Evolutionary conservation across 2,888 invertebrate genomes (phyloP).

Genomic region (Cheilosia pagana): DNA sequence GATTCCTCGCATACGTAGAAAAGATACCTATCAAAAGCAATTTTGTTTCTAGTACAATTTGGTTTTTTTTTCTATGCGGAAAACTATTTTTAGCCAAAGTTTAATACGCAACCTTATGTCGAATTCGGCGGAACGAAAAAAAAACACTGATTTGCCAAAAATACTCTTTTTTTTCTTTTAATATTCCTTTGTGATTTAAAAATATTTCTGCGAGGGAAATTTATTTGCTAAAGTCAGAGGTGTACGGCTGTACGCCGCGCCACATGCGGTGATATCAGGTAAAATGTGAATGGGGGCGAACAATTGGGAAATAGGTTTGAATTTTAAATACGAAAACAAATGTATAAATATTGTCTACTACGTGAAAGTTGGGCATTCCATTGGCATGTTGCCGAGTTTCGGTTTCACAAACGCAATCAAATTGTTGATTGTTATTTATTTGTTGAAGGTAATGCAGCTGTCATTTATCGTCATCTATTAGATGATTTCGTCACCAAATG

Average conservation of each 20-base stretch:
- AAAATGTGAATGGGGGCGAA: slow-evolving; percentile 48
- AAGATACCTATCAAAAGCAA: neutral
- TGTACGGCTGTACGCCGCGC: slow-evolving; percentile 18
- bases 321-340: neutral
- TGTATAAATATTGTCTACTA: neutral
- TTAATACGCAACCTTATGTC: slow-evolving; percentile 46
- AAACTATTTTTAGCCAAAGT: slow-evolving; percentile 40
- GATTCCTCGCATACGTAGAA: slow-evolving; percentile 39
- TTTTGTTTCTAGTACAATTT: slow-evolving; percentile 10
- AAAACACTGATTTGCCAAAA: slow-evolving; percentile 14
- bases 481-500: neutral
- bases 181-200: slow-evolving; percentile 34
- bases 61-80: neutral
- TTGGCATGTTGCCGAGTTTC: slow-evolving; percentile 64
- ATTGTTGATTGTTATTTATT: slow-evolving; percentile 41
- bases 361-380: slow-evolving; percentile 45
- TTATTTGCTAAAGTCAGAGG: slow-evolving; percentile 11
- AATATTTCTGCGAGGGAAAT: slow-evolving; percentile 5
- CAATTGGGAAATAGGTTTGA: slow-evolving; percentile 58
- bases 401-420: slow-evolving; percentile 41
- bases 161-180: neutral
- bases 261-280: slow-evolving; percentile 37
- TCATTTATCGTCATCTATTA: slow-evolving; percentile 43
- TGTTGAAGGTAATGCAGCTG: slow-evolving; percentile 49
- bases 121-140: slow-evolving; percentile 5